Evolutionary conservation across 2,888 invertebrate genomes (phyloP).

Genomic region (Lepidochrysops patricia): DNA sequence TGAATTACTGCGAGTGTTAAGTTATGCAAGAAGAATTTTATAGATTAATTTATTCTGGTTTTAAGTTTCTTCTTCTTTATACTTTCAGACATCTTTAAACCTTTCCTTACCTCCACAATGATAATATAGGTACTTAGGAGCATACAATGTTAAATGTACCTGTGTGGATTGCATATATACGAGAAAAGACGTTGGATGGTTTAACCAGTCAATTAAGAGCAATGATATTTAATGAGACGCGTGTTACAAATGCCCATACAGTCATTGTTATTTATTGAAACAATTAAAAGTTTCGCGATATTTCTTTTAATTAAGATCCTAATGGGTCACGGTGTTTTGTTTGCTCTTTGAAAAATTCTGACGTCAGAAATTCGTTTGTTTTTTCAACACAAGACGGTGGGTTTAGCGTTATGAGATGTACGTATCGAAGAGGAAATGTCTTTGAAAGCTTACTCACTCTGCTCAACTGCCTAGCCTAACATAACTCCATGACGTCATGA

Average conservation of each 20-base stretch:
- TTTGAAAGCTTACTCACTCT: no score
- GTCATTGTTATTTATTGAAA: conserved; percentile 55
- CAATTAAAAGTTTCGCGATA: conserved; percentile 38
- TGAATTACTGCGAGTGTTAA: no score
- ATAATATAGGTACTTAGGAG: neutral
- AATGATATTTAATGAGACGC: conserved; percentile 38
- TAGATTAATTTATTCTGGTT: no score
- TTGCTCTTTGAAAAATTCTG: neutral
- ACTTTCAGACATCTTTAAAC: no score
- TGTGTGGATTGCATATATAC: neutral
- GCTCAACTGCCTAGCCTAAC: no score
- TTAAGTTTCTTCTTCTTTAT: no score
- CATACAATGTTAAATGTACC: neutral
- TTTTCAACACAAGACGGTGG: no score
- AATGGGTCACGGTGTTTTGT: neutral
- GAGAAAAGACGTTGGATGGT: conserved; percentile 2
- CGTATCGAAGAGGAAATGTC: no score
- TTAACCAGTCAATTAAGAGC: conserved; percentile 34
- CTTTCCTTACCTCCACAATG: neutral
- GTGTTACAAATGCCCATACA: conserved; percentile 25
- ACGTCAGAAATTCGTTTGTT: neutral
- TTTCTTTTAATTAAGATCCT: conserved; percentile 16
- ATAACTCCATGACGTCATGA: no score
- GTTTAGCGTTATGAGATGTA: no score
- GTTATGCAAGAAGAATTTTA: no score